Evolutionary conservation across 2,888 invertebrate species (phyloP), one percentile per base, ranked within the genome.

Genomic region (Megamerina dolium): DNA sequence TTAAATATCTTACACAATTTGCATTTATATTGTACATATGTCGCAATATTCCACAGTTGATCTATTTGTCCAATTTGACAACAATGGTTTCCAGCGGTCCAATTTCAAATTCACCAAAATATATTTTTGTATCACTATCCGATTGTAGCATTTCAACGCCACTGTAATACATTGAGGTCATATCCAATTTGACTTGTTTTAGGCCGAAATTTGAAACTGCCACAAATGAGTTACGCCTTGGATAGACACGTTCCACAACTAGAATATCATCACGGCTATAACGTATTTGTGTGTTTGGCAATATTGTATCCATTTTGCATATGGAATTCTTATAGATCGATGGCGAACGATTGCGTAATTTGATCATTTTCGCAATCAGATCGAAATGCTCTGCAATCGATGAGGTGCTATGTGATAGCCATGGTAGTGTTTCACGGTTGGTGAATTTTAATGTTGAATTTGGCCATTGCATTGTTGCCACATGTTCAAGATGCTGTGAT

Each of bases 191-290:
- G 29, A 82, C 77, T 14, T 76, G 70, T 8, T 64, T 64, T 29
- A 65, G 72, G 0, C 84, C 85, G 3, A 87, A 75, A 73, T 89
- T 89, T 2, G 82, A 81, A 0, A 88, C 78, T 46, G 85, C 79
- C 0, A 86, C 83, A 60, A 83, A 87, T 1, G 85, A 80, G 60
- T 85, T 83, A 45, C 85, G 76, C 13, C 89, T 76, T 1, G 88
- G 88, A 67, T 82, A 88, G 77, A 82, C 83, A 34, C 89, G 75
- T 61, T 89, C 87, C 36, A 82, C 70, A 14, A 87, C 77, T 3
- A 89, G 72, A 34, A 88, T 75, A 58, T 82, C 79, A 33, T 79
- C 76, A 29, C 76, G 74, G 19, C 78, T 77, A 59, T 79, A 77
- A 46, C 82, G 79, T 40, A 87, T 75, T 54, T 81, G 81, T 47